Conservation (phyloP, 2,113 vertebrate genomes). For the Lepisosteus oculatus region DNA sequence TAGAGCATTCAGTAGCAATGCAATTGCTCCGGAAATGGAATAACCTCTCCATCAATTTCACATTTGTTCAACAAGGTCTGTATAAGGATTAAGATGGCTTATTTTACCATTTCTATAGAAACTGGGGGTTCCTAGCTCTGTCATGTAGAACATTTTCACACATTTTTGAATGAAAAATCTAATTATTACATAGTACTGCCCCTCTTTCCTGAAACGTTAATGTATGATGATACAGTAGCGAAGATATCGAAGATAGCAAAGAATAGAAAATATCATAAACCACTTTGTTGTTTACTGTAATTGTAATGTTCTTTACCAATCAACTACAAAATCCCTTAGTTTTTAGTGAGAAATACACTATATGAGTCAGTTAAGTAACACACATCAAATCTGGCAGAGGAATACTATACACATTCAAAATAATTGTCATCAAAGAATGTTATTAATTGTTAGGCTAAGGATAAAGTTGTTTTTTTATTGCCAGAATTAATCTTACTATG, state of each 20-base stretch:
- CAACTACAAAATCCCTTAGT: too few species aligned
- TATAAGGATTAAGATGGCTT: conserved; percentile 15
- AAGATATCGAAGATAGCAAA: too few species aligned
- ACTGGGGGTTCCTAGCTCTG: conserved; percentile 7
- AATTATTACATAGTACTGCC: too few species aligned
- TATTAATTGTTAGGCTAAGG: conserved; percentile 23
- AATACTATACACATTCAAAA: conserved; percentile 11
- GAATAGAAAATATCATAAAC: too few species aligned
- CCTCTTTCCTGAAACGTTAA: too few species aligned
- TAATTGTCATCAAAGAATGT: conserved; percentile 6
- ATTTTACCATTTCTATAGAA: conserved; percentile 6
- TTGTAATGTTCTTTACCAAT: too few species aligned
- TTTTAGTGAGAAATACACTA: too few species aligned
- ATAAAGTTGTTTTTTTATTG: conserved; percentile 21
- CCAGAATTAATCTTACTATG: conserved; percentile 7
- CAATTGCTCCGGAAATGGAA: conserved; percentile 27
- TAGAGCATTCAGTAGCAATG: conserved; percentile 15
- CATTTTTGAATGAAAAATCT: too few species aligned
- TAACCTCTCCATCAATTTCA: conserved; percentile 27
- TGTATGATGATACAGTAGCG: too few species aligned
- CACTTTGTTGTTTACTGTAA: too few species aligned
- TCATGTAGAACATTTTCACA: too few species aligned
- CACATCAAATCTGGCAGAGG: background rate
- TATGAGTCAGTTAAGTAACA: too few species aligned
- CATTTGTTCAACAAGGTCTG: conserved; percentile 10